A percentile compares a stretch with the other conserved stretches of the same genome.
phyloP scores from a whole-genome alignment of 2,888 invertebrate genomes.

The Erebia ligea region DNA sequence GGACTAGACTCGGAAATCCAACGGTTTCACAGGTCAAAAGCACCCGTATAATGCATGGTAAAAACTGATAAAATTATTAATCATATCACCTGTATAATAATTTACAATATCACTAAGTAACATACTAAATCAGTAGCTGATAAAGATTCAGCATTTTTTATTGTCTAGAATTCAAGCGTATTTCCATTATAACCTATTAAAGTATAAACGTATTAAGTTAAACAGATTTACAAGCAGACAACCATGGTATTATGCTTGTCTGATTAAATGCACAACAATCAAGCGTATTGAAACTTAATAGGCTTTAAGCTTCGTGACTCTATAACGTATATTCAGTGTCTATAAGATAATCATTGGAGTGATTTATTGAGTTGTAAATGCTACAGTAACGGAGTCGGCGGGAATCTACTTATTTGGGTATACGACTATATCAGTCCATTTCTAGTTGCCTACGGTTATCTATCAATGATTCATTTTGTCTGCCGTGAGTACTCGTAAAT shows the following conservation, averaged over 20 bases:
- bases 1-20: too few species aligned
- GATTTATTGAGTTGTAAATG: slow-evolving; percentile 28
- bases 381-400: slow-evolving; percentile 26
- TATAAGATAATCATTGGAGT: slow-evolving; percentile 23
- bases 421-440: slow-evolving; percentile 26
- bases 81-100: too few species aligned
- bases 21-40: too few species aligned
- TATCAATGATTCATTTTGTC: slow-evolving; percentile 22
- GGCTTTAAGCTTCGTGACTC: slow-evolving; percentile 14
- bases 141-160: neutral
- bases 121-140: too few species aligned
- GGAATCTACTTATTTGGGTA: slow-evolving; percentile 21
- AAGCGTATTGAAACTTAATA: slow-evolving; percentile 18
- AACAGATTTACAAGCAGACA: neutral
- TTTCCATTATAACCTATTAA: too few species aligned
- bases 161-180: neutral
- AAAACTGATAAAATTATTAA: too few species aligned
- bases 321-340: slow-evolving; percentile 22
- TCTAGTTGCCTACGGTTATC: slow-evolving; percentile 11
- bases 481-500: slow-evolving; percentile 2
- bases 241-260: neutral
- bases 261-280: slow-evolving; percentile 16
- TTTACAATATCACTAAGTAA: too few species aligned
- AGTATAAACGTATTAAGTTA: too few species aligned
- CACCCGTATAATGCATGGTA: too few species aligned